A percentile compares a stretch with the other conserved stretches of the same genome.
Evolutionary conservation across 2,797 vertebrate genomes (phyloP).

Genomic region (Falco rusticolus): DNA sequence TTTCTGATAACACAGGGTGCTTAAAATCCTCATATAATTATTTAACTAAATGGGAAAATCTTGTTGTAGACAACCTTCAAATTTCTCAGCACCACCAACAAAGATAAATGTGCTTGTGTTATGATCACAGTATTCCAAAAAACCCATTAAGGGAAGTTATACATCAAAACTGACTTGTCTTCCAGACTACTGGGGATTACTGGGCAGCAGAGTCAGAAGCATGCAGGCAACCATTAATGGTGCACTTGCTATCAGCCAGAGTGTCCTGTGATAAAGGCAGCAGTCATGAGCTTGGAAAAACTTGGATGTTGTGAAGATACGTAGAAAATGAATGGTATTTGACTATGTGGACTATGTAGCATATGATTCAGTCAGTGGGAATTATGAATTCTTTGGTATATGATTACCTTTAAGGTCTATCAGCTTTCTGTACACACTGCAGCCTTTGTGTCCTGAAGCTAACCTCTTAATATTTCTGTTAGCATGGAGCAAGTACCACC

Average conservation of each 20-base stretch:
- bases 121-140: slow-evolving; percentile 7
- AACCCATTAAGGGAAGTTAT: slow-evolving; percentile 34
- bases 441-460: neutral
- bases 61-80: slow-evolving; percentile 38
- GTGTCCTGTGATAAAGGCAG: neutral
- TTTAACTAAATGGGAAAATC: slow-evolving; percentile 31
- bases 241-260: neutral
- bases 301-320: neutral
- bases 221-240: neutral
- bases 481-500: neutral
- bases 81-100: slow-evolving; percentile 46
- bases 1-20: neutral
- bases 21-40: slow-evolving; percentile 9
- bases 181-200: slow-evolving; percentile 1
- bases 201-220: neutral
- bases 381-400: neutral
- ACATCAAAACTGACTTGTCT: slow-evolving; percentile 24
- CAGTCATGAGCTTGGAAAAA: neutral
- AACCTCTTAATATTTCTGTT: neutral
- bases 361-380: neutral
- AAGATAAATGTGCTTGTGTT: slow-evolving; percentile 22
- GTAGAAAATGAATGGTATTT: neutral
- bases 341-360: neutral
- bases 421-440: neutral
- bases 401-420: neutral